Percentiles rank a stretch among this genome's conserved stretches.
These are phyloP conservation scores for Falco punctatus DNA, from an alignment of 2,113 vertebrate genomes.

Conservation along the genomic window DNA sequence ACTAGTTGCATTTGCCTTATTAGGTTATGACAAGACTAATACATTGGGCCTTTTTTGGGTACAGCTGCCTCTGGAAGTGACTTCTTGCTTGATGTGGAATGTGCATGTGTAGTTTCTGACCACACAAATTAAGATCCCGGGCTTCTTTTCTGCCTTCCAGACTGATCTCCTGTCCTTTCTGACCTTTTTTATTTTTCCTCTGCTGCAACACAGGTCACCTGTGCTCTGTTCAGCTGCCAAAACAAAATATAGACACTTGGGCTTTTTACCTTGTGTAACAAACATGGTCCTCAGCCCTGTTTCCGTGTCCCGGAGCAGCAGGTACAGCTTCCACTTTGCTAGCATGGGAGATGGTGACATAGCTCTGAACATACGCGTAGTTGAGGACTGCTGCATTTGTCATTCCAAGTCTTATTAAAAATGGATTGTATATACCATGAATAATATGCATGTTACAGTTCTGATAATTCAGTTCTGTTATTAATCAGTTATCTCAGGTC, in stretches of 20 bases:
- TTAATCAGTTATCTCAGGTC: neutral
- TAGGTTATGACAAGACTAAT: neutral
- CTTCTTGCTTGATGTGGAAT: neutral
- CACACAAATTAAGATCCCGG: neutral
- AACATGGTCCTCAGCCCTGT: rapidly evolving
- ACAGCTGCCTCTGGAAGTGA: neutral
- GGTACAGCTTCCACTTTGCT: neutral
- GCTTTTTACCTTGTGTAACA: neutral
- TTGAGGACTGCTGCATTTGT: neutral
- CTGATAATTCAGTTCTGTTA: neutral
- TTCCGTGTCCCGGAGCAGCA: neutral
- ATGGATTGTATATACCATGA: neutral
- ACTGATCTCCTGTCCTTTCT: neutral
- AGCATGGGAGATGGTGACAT: neutral
- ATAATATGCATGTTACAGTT: neutral
- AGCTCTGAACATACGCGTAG: neutral
- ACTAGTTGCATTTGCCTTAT: neutral
- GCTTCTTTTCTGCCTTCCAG: neutral
- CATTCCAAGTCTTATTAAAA: neutral
- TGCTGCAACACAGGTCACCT: neutral
- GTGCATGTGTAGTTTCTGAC: neutral
- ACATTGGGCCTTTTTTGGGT: neutral
- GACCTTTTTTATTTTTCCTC: neutral
- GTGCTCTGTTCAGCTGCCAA: neutral
- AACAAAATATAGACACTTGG: neutral